Percentiles rank a stretch among this genome's conserved stretches.
phyloP scores from a whole-genome alignment of 2,113 vertebrate genomes.

The Macrotis lagotis region DNA sequence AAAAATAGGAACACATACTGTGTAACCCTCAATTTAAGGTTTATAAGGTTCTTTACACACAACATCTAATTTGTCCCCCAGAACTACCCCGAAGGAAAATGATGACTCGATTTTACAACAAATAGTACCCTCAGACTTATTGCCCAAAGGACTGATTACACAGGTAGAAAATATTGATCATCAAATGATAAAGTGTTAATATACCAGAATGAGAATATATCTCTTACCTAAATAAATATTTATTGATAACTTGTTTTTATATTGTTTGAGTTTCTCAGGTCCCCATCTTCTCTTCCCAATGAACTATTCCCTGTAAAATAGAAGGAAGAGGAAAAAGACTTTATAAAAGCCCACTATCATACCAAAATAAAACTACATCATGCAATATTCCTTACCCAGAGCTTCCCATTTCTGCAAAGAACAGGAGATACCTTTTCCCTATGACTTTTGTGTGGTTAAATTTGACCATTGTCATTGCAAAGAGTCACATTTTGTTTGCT shows the following conservation, averaged over 20 bases:
- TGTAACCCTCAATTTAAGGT: not conserved
- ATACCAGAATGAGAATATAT: not conserved
- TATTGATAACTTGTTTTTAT: not conserved
- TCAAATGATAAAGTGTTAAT: not conserved
- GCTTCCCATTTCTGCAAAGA: not conserved
- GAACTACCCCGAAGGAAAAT: not conserved
- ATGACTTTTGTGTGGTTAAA: not conserved
- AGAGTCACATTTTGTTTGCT: not conserved
- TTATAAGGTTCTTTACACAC: not conserved
- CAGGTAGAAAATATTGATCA: not conserved
- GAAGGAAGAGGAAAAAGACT: not conserved
- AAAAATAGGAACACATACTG: not conserved
- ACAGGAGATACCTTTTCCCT: not conserved
- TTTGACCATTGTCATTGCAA: not conserved
- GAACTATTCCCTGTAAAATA: not conserved
- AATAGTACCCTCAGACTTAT: not conserved
- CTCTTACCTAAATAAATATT: not conserved
- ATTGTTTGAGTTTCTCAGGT: not conserved
- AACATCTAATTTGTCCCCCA: not conserved
- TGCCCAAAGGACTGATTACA: not conserved
- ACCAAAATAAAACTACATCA: not conserved
- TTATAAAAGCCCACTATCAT: not conserved
- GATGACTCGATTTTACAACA: not conserved
- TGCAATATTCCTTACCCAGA: not conserved
- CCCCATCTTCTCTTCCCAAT: not conserved